Percentiles rank a stretch among this genome's conserved stretches.
These are phyloP conservation scores for Willowsia nigromaculata DNA, from an alignment of 2,888 invertebrate species.

Conservation along the genomic window DNA sequence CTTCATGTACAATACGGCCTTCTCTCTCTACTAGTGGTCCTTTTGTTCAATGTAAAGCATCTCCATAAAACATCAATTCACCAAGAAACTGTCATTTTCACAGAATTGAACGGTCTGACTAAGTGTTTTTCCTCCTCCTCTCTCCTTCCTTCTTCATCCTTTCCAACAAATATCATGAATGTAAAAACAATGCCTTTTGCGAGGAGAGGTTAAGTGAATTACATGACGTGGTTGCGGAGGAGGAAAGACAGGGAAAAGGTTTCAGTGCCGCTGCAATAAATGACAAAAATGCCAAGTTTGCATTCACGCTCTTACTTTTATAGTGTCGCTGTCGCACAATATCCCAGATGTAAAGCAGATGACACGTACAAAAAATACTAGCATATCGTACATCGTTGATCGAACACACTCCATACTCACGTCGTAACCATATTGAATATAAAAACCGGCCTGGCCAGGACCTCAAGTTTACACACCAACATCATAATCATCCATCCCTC, in stretches of 20 bases:
- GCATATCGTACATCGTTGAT: background rate
- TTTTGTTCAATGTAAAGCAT: constrained; percentile 53
- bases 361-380: constrained; percentile 61
- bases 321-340: constrained; percentile 55
- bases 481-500: background rate
- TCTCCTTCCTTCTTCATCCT: constrained; percentile 6
- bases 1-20: background rate
- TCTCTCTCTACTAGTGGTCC: background rate
- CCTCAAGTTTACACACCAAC: background rate
- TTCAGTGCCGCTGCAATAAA: constrained; percentile 59
- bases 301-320: constrained; percentile 62
- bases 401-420: background rate
- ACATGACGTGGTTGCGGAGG: constrained; percentile 34
- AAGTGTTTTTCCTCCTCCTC: constrained; percentile 43
- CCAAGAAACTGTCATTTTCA: constrained; percentile 61
- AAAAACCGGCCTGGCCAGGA: constrained; percentile 33
- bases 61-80: constrained; percentile 67
- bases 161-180: constrained; percentile 42
- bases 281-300: constrained; percentile 69
- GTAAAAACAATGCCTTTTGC: constrained; percentile 57
- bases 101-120: constrained; percentile 60
- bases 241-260: constrained; percentile 45
- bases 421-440: constrained; percentile 2
- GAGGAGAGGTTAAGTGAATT: constrained; percentile 59
- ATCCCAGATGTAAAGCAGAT: constrained; percentile 72